Base-by-base conservation (phyloP, 2,113 vertebrate genomes). In the Atrichornis clamosus region DNA sequence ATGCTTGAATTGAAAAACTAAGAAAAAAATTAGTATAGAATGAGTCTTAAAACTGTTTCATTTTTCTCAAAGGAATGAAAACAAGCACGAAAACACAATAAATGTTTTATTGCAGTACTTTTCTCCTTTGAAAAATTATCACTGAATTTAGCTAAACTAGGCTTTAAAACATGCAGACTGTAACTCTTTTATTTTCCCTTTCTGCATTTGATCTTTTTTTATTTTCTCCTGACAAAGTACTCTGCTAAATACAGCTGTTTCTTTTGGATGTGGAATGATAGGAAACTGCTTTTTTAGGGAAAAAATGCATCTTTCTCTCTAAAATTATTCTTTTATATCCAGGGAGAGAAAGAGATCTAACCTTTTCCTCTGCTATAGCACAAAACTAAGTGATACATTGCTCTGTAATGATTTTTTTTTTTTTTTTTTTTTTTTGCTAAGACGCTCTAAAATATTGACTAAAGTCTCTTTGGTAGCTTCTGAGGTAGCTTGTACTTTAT, bases 101-200 rank as follows among this genome's bases (percentile, higher is more conserved):
- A 95, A 90, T 86, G 55, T 90, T 96, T 95, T 95, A 95, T 88
- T 90, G 85, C 6, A 2, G 83, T 69, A 70, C 65, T 90, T 88
- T 74, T 84, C 67, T 81, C 50, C 68, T 95, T 92, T 90, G 86
- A 95, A 96, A 95, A 95, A 95, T 84, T 86, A 92, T 92, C 64
- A 1, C 73, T 67, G 80, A 84, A 92, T 95, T 95, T 95, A 96
- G 79, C 90, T 90, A 92, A 92, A 93, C 55, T 86, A 84, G 68
- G 63, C 59, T 93, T 92, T 95, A 96, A 95, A 90, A 84, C 55
- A 84, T 42, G 37, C 55, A 81, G 80, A 80, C 59, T 74, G 35
- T 84, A 92, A 80, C 50, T 73, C 49, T 88, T 84, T 95, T 91
- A 86, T 96, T 93, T 92, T 63, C 72, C 27, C 22, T 86, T 39